phyloP scores from a whole-genome alignment of 2,113 vertebrate genomes.

The Sigmodon hispidus region DNA sequence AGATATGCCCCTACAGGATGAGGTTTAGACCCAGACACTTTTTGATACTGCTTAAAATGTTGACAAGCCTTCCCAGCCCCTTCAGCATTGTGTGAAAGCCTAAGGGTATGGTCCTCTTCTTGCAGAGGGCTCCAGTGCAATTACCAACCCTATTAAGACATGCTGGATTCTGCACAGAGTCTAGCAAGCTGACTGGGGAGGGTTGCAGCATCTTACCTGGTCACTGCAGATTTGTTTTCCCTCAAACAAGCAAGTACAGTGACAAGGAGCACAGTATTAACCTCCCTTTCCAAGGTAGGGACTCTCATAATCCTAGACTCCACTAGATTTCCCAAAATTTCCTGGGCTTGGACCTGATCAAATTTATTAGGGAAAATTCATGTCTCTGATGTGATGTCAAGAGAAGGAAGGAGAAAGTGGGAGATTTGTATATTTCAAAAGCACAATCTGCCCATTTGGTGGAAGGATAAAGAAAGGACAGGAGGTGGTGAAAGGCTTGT shows the following conservation, averaged over 20 bases:
- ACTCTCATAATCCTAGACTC: not conserved
- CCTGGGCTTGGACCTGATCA: not conserved
- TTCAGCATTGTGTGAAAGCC: constrained; percentile 62
- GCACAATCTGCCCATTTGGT: constrained; percentile 71
- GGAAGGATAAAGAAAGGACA: constrained; percentile 60
- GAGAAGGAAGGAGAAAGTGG: not conserved
- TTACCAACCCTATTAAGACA: constrained; percentile 63
- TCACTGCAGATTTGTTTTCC: constrained; percentile 54
- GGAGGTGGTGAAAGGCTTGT: not conserved
- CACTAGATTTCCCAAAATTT: constrained; percentile 3
- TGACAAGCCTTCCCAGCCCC: constrained; percentile 13
- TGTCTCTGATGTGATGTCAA: not conserved
- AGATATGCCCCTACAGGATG: not conserved
- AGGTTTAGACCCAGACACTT: not conserved
- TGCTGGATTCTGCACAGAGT: constrained; percentile 55
- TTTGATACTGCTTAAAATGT: constrained; percentile 21
- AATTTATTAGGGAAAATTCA: not conserved
- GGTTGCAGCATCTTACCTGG: constrained; percentile 70
- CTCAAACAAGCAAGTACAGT: not conserved
- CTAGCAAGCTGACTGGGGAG: not conserved
- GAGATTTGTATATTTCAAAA: constrained; percentile 23
- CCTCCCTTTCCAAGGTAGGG: constrained; percentile 8
- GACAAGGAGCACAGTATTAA: not conserved
- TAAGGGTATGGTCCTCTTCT: constrained; percentile 59
- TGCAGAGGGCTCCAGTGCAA: constrained; percentile 37